Evolutionary conservation across 2,888 invertebrate genomes (phyloP).

Genomic region (Drosophila neotestacea): DNA sequence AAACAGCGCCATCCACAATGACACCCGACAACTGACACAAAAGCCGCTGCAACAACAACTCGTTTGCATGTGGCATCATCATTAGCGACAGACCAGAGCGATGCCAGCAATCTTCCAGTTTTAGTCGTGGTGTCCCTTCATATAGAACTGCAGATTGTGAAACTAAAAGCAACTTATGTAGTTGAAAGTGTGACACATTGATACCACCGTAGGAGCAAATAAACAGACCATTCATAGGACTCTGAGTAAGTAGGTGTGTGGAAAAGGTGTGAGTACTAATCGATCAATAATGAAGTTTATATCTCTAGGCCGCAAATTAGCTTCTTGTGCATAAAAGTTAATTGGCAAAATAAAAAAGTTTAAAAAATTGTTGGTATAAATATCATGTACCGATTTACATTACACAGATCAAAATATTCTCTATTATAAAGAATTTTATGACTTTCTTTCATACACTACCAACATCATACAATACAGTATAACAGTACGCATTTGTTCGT

Average conservation of each 20-base stretch:
- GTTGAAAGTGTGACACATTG: conserved; percentile 59
- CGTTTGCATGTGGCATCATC: conserved; percentile 66
- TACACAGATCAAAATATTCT: background rate
- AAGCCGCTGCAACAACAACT: conserved; percentile 38
- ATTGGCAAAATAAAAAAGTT: no score
- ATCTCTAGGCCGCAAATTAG: background rate
- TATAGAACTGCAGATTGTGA: conserved; percentile 40
- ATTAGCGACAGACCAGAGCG: conserved; percentile 35
- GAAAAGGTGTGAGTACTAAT: background rate
- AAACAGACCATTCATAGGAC: background rate
- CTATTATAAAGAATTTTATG: background rate
- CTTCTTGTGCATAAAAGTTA: no score
- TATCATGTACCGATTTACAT: background rate
- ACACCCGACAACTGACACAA: conserved; percentile 38
- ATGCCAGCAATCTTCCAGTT: conserved; percentile 31
- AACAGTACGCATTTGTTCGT: conserved; percentile 4
- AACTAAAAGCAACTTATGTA: conserved; percentile 23
- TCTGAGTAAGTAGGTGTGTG: background rate
- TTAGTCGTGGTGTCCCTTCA: conserved; percentile 17
- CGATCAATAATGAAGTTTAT: background rate
- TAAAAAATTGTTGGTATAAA: no score
- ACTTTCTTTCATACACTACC: background rate
- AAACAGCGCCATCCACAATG: conserved; percentile 33
- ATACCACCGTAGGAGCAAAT: conserved; percentile 40
- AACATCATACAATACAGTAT: conserved; percentile 6